A percentile compares a stretch with the other conserved stretches of the same genome.
These are phyloP conservation scores for Elaphurus davidianus DNA, from an alignment of 2,113 vertebrate genomes.

Conservation along the genomic window DNA sequence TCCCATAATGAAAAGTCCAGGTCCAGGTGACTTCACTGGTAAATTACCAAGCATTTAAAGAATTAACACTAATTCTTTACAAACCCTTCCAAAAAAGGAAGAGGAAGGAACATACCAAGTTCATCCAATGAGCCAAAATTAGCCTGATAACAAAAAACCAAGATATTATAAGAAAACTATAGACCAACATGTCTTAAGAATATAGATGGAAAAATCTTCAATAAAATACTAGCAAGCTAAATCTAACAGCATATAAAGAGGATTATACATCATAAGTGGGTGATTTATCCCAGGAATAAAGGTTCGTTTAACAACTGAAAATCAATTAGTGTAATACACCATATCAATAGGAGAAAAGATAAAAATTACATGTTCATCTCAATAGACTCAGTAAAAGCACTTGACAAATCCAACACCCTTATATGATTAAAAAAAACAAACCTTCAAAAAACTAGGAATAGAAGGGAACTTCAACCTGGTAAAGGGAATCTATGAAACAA, in stretches of 20 bases:
- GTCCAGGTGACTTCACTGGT: neutral
- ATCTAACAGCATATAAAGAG: neutral
- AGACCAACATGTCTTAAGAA: neutral
- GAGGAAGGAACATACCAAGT: neutral
- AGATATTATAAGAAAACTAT: neutral
- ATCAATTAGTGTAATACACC: neutral
- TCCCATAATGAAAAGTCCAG: neutral
- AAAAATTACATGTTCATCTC: neutral
- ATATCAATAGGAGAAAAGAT: neutral
- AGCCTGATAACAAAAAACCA: neutral
- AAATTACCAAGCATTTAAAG: conserved; percentile 10
- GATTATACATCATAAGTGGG: neutral
- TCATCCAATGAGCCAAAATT: neutral
- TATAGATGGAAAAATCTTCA: neutral
- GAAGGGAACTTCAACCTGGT: neutral
- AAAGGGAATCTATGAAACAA: neutral
- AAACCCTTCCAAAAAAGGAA: neutral
- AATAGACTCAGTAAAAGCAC: neutral
- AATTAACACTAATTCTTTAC: neutral
- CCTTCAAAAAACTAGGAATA: neutral
- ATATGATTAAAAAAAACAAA: neutral
- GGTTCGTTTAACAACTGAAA: neutral
- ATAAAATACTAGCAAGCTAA: neutral
- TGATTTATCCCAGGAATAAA: neutral
- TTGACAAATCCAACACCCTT: neutral